Percentiles rank a stretch among this genome's conserved stretches.
These are phyloP conservation scores for Hemithea aestivaria DNA, from an alignment of 2,888 invertebrate genomes.

Conservation along the genomic window DNA sequence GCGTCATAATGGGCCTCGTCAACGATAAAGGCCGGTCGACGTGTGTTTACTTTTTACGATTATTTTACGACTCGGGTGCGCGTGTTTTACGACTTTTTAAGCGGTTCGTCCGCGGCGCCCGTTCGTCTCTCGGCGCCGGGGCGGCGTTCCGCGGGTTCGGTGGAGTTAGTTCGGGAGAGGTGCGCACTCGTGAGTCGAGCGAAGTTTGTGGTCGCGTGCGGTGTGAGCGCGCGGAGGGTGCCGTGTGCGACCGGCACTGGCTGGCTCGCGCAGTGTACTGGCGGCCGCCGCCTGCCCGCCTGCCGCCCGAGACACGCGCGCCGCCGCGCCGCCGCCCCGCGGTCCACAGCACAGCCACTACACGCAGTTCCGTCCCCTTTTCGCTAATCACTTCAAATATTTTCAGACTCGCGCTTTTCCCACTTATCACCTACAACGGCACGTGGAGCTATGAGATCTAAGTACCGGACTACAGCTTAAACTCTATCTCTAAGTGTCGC, in stretches of 20 bases:
- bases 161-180: too few species aligned
- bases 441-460: slow-evolving; percentile 43
- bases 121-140: slow-evolving; percentile 45
- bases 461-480: too few species aligned
- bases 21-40: slow-evolving; percentile 75
- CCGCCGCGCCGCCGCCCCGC: slow-evolving; percentile 78
- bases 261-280: slow-evolving; percentile 84
- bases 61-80: slow-evolving; percentile 75
- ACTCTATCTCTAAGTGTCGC: slow-evolving; percentile 23
- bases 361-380: slow-evolving; percentile 76
- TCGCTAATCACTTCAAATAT: slow-evolving; percentile 78
- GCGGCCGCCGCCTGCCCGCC: slow-evolving; percentile 72
- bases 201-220: slow-evolving; percentile 69
- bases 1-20: slow-evolving; percentile 76
- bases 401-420: slow-evolving; percentile 75
- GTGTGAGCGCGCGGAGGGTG: slow-evolving; percentile 58
- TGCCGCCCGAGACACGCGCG: slow-evolving; percentile 78
- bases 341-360: slow-evolving; percentile 38
- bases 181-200: slow-evolving; percentile 56
- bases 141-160: too few species aligned
- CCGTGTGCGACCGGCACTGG: slow-evolving; percentile 77
- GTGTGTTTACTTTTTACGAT: slow-evolving; percentile 79
- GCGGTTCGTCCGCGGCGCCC: slow-evolving; percentile 60
- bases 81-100: slow-evolving; percentile 77
- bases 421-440: slow-evolving; percentile 67